phyloP scores from a whole-genome alignment of 2,797 vertebrate species.

The Neomorphus geoffroyi region DNA sequence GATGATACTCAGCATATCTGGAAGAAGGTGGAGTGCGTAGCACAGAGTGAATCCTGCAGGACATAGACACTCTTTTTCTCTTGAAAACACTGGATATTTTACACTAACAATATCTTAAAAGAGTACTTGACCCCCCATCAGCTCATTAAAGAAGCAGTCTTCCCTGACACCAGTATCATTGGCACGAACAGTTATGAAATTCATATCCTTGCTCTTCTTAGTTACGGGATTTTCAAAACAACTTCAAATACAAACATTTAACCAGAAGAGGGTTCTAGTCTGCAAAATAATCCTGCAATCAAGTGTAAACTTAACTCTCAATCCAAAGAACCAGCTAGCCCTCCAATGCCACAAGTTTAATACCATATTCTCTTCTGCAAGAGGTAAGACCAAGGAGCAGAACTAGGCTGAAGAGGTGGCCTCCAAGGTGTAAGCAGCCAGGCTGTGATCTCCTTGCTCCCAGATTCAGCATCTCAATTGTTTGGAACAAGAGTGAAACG shows the following conservation, averaged over 20 bases:
- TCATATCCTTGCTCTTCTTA: not conserved
- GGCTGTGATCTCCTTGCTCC: not conserved
- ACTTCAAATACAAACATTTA: not conserved
- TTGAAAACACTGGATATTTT: not conserved
- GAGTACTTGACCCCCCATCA: not conserved
- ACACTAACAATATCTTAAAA: not conserved
- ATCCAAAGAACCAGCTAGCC: not conserved
- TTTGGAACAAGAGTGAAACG: not conserved
- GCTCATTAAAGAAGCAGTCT: not conserved
- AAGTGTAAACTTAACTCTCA: not conserved
- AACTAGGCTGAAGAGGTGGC: not conserved
- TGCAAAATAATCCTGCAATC: not conserved
- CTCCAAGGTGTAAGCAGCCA: not conserved
- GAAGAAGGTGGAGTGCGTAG: not conserved
- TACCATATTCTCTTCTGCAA: not conserved
- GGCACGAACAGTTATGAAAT: not conserved
- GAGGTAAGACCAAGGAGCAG: not conserved
- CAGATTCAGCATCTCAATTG: not conserved
- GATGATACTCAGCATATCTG: not conserved
- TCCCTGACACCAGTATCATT: not conserved
- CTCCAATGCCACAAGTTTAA: not conserved
- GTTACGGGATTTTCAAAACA: constrained; percentile 5
- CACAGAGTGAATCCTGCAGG: not conserved
- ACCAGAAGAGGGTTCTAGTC: not conserved
- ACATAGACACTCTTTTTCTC: not conserved